Evolutionary conservation across 2,113 vertebrate genomes (phyloP).

Genomic region (Terrapene triunguis): DNA sequence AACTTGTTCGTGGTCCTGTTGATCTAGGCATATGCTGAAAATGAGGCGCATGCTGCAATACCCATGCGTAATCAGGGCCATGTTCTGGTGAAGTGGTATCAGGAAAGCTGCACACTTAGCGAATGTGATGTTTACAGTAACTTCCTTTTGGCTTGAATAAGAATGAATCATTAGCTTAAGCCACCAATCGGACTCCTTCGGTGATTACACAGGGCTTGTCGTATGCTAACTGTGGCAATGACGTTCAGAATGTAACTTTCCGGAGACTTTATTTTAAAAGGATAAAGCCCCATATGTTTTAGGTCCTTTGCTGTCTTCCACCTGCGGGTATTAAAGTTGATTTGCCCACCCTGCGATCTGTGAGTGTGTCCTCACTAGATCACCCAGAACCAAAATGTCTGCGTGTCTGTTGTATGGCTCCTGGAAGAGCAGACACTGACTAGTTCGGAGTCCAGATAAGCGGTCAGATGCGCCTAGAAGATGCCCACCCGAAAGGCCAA

Average conservation of each 20-base stretch:
- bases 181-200: not conserved
- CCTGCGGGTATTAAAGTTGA: not conserved
- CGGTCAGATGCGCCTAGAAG: fast-evolving
- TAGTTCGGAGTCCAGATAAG: not conserved
- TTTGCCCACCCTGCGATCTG: not conserved
- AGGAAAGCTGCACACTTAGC: not conserved
- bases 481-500: fast-evolving
- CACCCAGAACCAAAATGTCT: not conserved
- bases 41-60: not conserved
- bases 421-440: not conserved
- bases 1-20: not conserved
- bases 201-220: not conserved
- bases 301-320: not conserved
- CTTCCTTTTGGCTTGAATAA: not conserved
- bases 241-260: not conserved
- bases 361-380: not conserved
- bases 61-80: not conserved
- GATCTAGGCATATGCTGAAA: not conserved
- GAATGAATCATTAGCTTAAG: not conserved
- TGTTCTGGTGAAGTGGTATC: not conserved
- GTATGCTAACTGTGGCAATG: not conserved
- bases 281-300: not conserved
- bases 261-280: not conserved
- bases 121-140: not conserved
- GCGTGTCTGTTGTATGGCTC: not conserved